Conservation (phyloP, 2,888 invertebrate species). For the Limnephilus lunatus region DNA sequence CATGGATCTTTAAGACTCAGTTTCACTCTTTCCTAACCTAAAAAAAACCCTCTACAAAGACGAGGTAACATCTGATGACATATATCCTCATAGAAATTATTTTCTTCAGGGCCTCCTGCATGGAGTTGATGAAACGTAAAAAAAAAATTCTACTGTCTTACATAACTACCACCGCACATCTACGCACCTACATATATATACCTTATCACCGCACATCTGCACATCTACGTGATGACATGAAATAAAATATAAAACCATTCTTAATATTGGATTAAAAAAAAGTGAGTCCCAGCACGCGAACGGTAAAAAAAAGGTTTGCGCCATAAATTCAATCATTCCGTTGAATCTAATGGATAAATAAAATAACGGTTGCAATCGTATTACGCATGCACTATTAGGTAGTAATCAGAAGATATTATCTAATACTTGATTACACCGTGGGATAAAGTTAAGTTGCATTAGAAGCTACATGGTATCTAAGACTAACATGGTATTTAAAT, state of each 20-base stretch:
- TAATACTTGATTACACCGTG: neutral
- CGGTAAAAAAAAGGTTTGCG: neutral
- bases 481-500: neutral
- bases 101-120: no score
- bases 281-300: neutral
- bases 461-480: neutral
- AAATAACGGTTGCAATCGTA: neutral
- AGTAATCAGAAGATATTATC: neutral
- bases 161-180: neutral
- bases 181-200: no score
- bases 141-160: neutral
- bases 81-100: no score
- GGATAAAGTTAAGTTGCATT: neutral
- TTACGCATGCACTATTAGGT: neutral
- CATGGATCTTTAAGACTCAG: no score
- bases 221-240: neutral
- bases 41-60: no score
- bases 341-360: neutral
- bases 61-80: no score
- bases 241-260: neutral
- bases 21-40: no score
- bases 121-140: no score
- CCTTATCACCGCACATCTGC: no score
- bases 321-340: neutral
- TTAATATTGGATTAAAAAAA: neutral